A percentile compares a stretch with the other conserved stretches of the same genome.
Evolutionary conservation across 2,113 vertebrate species (phyloP).

Genomic region (Cephalopterus ornatus): DNA sequence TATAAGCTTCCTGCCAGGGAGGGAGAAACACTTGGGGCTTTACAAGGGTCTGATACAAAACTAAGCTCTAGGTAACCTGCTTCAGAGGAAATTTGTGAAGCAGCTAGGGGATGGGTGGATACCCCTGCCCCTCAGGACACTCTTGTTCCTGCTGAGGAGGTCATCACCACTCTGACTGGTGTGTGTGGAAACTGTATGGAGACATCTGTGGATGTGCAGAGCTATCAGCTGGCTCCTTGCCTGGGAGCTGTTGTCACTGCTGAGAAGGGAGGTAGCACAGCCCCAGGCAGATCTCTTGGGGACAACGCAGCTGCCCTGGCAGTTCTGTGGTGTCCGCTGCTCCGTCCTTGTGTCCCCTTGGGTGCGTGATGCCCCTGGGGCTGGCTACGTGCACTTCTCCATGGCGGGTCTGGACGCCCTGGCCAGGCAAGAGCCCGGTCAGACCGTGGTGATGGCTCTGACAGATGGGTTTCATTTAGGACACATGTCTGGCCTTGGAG

Average conservation of each 20-base stretch:
- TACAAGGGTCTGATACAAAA: not conserved
- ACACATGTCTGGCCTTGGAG: constrained; percentile 29
- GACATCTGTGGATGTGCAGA: not conserved
- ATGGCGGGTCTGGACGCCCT: not conserved
- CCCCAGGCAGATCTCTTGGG: not conserved
- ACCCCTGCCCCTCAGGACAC: not conserved
- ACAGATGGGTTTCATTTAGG: constrained; percentile 41
- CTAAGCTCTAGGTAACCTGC: not conserved
- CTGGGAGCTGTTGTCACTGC: not conserved
- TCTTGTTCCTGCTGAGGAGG: not conserved
- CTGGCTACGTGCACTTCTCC: not conserved
- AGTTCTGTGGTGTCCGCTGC: not conserved
- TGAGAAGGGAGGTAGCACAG: not conserved
- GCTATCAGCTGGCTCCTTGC: constrained; percentile 7
- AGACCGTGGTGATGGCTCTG: not conserved
- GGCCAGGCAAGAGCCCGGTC: not conserved
- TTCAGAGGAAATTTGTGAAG: not conserved
- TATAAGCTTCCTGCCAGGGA: not conserved
- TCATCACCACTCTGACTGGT: not conserved
- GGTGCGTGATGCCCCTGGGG: not conserved
- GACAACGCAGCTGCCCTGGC: not conserved
- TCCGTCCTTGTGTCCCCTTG: not conserved
- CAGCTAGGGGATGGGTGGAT: not conserved
- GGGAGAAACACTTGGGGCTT: not conserved
- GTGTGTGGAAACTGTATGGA: not conserved